Percentiles rank a stretch among this genome's conserved stretches.
phyloP scores from a whole-genome alignment of 2,797 vertebrate species.

The Yasuhikotakia modesta region DNA sequence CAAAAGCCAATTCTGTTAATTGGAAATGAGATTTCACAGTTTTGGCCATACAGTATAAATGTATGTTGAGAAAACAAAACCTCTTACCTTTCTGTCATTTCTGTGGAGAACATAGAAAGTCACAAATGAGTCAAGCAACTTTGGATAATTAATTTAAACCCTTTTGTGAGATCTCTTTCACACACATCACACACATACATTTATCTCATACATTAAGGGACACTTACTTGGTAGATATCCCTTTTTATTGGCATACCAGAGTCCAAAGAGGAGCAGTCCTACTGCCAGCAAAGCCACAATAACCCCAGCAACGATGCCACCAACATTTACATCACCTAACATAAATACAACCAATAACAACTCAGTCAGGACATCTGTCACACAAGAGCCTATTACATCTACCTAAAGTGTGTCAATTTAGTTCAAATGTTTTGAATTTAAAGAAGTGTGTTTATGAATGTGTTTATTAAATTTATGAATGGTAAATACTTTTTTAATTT shows the following conservation, averaged over 20 bases:
- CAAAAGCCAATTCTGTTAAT: too few species aligned
- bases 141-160: not conserved
- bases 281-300: slow-evolving; percentile 82
- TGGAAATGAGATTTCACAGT: not conserved
- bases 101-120: slow-evolving; percentile 61
- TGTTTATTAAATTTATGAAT: too few species aligned
- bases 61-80: not conserved
- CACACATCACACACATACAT: not conserved
- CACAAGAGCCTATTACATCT: not conserved
- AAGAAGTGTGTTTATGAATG: too few species aligned
- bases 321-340: slow-evolving; percentile 83
- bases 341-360: slow-evolving; percentile 12
- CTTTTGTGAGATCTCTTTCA: not conserved
- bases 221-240: slow-evolving; percentile 89
- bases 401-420: too few species aligned
- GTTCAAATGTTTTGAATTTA: too few species aligned
- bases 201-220: too few species aligned
- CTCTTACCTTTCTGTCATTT: slow-evolving; percentile 71
- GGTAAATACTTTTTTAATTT: too few species aligned
- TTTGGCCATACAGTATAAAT: not conserved
- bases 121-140: not conserved
- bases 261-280: slow-evolving; percentile 72
- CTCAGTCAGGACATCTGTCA: not conserved
- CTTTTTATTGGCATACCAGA: slow-evolving; percentile 88
- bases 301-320: slow-evolving; percentile 87